Base-by-base conservation (phyloP, 2,113 vertebrate genomes). In the Prionailurus bengalensis region DNA sequence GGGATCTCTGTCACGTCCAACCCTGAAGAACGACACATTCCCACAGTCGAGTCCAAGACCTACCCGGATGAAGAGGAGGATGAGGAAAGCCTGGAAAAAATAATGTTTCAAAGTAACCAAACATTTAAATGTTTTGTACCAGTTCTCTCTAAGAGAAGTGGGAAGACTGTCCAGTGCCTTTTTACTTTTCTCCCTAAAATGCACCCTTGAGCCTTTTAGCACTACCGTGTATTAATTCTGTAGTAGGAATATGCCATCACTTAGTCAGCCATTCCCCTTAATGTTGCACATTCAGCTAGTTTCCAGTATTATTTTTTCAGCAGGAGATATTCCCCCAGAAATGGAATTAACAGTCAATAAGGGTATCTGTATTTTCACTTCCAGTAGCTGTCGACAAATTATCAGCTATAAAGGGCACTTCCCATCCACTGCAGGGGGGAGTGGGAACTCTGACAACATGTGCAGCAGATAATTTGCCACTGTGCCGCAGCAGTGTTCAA, bases 1-100 rank as follows among this genome's bases (percentile, higher is more conserved):
- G 97, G 82, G 21, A 17, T 97, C 19, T 98, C 97, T 2, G n/a
- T 74, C 21, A 85, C 95, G 11, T 92, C 98, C 12, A 58, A 94
- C 76, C 25, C 92, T n/a, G 98, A 98, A 71, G 98, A 98, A 33
- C 94, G 45, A 5, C 95, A 90, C 2, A 29, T 90, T 71, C 76
- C 90, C 45, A n/a, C 55, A 36, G n/a, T 36, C 0, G 93, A 97
- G 2, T 95, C 83, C 19, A 97, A 87, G 76, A 53, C 42, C 78
- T 82, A 93, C 51, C 82, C 95, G 17, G 98, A 97, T 51, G 98
- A 98, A 42, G 98, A 98, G 10, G 97, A 97, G 14, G 97, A 98
- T 36, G 91, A 97, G 3, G 98, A 98, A 45, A 98, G 97, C 95
- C 29, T 95, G 97, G 98, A 98, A 73, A 98, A 96, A 96, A 95